These are phyloP conservation scores for Cydia strobilella DNA, from an alignment of 1,140 invertebrate species.

Conservation along the genomic window DNA sequence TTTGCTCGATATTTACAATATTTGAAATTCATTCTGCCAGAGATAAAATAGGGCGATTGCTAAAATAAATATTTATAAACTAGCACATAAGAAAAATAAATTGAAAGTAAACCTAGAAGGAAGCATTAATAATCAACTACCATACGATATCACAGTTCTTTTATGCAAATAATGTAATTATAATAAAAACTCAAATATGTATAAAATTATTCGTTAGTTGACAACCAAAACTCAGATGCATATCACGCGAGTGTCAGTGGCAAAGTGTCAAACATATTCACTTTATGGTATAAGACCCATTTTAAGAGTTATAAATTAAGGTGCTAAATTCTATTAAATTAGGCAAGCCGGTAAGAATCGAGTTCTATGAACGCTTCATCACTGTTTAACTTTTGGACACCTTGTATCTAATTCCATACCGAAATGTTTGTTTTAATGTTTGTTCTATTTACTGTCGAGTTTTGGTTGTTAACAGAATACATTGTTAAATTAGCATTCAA, in stretches of 20 bases:
- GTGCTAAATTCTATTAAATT: too few relatives aligned
- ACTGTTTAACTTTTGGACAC: too few relatives aligned
- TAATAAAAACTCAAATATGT: slow-evolving; percentile 32
- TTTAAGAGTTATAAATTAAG: too few relatives aligned
- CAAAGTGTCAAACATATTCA: background rate
- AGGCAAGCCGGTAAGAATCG: too few relatives aligned
- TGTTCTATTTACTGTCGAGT: background rate
- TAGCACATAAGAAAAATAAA: slow-evolving; percentile 55
- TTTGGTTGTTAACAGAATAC: background rate
- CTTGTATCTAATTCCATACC: too few relatives aligned
- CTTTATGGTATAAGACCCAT: too few relatives aligned
- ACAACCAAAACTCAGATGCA: background rate
- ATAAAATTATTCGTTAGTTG: slow-evolving; percentile 5
- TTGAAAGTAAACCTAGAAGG: slow-evolving; percentile 63
- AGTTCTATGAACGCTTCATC: too few relatives aligned
- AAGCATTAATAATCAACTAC: slow-evolving; percentile 76
- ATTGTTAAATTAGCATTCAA: background rate
- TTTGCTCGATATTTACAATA: slow-evolving; percentile 63
- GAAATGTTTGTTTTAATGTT: too few relatives aligned
- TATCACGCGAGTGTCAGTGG: background rate
- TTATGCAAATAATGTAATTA: slow-evolving; percentile 72
- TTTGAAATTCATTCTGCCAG: slow-evolving; percentile 44
- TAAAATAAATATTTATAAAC: slow-evolving; percentile 54
- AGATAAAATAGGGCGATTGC: slow-evolving; percentile 35
- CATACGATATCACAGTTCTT: slow-evolving; percentile 78